phyloP scores from a whole-genome alignment of 1,140 invertebrate species.

The Lordiphosa mommai region DNA sequence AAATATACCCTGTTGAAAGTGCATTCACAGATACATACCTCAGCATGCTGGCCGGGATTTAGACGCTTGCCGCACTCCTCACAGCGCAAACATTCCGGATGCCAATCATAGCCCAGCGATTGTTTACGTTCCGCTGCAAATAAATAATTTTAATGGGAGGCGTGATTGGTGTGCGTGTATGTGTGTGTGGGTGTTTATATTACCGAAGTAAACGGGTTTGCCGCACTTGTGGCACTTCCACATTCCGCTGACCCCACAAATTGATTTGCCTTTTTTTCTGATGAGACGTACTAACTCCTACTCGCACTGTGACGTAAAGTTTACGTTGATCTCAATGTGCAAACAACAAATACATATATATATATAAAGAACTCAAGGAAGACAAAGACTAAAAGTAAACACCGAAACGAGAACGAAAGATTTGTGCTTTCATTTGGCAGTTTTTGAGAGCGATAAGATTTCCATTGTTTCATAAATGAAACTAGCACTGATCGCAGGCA shows the following conservation, averaged over 20 bases:
- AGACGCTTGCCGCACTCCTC: slow-evolving; percentile 95
- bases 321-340: slow-evolving; percentile 38
- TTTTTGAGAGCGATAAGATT: slow-evolving; percentile 1
- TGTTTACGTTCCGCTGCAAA: slow-evolving; percentile 92
- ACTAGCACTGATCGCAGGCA: slow-evolving; percentile 25
- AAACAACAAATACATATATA: slow-evolving; percentile 58
- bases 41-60: slow-evolving; percentile 93
- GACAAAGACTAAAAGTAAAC: slow-evolving; percentile 61
- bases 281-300: slow-evolving; percentile 15
- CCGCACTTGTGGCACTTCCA: slow-evolving; percentile 93
- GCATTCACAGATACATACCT: slow-evolving; percentile 83
- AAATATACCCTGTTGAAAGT: no score
- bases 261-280: slow-evolving; percentile 5
- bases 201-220: slow-evolving; percentile 93
- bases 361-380: slow-evolving; percentile 30
- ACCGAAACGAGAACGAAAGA: slow-evolving; percentile 35
- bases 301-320: slow-evolving; percentile 28
- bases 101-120: slow-evolving; percentile 95
- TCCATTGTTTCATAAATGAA: slow-evolving; percentile 56
- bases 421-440: slow-evolving; percentile 20
- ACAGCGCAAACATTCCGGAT: slow-evolving; percentile 93
- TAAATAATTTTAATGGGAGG: slow-evolving; percentile 41
- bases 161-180: slow-evolving; percentile 3
- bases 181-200: slow-evolving; percentile 28
- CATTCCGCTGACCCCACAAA: slow-evolving; percentile 81